phyloP scores from a whole-genome alignment of 2,113 vertebrate genomes.

The Recurvirostra avosetta region DNA sequence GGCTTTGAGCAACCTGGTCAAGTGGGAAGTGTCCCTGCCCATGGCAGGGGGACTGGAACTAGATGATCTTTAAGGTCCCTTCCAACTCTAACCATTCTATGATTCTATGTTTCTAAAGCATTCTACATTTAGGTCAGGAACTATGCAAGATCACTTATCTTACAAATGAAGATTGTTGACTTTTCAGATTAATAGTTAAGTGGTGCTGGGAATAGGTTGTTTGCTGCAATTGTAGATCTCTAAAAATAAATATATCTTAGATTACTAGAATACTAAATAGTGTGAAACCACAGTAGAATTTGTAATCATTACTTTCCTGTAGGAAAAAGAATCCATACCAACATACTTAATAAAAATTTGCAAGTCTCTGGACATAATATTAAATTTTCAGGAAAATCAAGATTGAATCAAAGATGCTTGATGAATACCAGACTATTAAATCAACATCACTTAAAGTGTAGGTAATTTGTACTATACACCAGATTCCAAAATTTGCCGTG shows the following conservation, averaged over 20 bases:
- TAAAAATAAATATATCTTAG: not conserved
- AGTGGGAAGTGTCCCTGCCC: no score
- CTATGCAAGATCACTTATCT: not conserved
- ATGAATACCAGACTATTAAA: not conserved
- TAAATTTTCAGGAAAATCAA: not conserved
- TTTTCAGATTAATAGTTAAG: constrained; percentile 6
- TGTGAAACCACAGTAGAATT: not conserved
- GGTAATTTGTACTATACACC: not conserved
- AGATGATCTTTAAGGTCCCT: no score
- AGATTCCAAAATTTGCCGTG: not conserved
- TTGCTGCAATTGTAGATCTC: not conserved
- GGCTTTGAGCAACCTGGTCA: no score
- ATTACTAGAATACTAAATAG: not conserved
- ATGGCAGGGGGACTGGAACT: no score
- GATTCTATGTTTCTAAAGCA: not conserved
- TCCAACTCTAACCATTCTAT: no score
- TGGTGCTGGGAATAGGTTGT: not conserved
- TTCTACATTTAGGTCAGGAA: not conserved
- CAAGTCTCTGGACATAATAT: not conserved
- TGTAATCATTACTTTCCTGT: not conserved
- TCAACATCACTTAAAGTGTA: not conserved
- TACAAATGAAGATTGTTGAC: not conserved
- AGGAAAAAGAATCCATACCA: not conserved
- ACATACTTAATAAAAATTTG: not conserved
- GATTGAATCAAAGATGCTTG: not conserved